phyloP scores from a whole-genome alignment of 2,888 invertebrate species.

The Troides aeacus region DNA sequence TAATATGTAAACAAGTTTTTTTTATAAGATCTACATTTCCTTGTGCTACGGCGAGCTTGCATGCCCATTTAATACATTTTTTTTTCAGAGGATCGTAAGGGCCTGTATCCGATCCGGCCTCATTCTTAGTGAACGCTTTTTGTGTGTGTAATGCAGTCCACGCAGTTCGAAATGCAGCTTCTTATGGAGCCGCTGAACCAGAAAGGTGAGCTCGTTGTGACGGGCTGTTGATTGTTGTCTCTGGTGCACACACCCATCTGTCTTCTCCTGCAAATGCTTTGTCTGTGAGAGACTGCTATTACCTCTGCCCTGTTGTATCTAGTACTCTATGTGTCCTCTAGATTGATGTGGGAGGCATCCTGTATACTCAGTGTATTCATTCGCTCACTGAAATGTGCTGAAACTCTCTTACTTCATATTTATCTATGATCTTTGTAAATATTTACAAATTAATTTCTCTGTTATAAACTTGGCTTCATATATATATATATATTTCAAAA shows the following conservation, averaged over 20 bases:
- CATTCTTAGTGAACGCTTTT: constrained; percentile 73
- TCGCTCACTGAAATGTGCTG: constrained; percentile 32
- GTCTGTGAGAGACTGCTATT: constrained; percentile 28
- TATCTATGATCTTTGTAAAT: background rate
- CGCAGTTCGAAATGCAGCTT: constrained; percentile 63
- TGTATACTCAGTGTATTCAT: constrained; percentile 35
- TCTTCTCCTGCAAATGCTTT: constrained; percentile 34
- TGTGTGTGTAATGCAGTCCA: constrained; percentile 68
- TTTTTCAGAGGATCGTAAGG: constrained; percentile 71
- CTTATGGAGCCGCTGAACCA: constrained; percentile 66
- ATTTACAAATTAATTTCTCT: background rate
- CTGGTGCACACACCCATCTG: constrained; percentile 49
- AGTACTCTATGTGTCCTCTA: constrained; percentile 21
- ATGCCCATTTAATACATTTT: constrained; percentile 70
- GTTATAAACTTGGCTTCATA: background rate
- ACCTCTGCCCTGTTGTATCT: constrained; percentile 40
- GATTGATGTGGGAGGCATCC: constrained; percentile 26
- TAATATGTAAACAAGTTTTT: background rate
- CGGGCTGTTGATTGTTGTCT: constrained; percentile 45
- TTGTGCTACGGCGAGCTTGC: constrained; percentile 53
- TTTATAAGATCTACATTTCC: constrained; percentile 21
- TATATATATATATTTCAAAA: background rate
- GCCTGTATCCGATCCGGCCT: constrained; percentile 43
- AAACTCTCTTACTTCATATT: background rate
- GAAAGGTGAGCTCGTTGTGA: constrained; percentile 72